Evolutionary conservation across 1,140 invertebrate species (phyloP).

Genomic region (Belonocnema kinseyi): DNA sequence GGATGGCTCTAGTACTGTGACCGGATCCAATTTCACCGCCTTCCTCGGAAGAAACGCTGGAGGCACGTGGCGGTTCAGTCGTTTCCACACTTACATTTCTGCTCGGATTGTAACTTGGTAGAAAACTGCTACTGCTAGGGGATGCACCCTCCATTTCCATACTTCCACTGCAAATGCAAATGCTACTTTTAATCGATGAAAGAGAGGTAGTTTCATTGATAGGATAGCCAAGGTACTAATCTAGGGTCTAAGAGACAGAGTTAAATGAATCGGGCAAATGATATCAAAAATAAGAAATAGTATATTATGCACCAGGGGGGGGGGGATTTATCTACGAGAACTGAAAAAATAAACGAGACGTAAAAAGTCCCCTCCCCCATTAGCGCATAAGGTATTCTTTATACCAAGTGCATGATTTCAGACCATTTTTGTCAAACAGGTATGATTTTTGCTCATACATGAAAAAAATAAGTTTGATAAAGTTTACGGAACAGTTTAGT

Average conservation of each 20-base stretch:
- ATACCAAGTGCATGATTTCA: too few relatives aligned
- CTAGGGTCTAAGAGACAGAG: not conserved
- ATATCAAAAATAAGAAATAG: too few relatives aligned
- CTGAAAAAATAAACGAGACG: too few relatives aligned
- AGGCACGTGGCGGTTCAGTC: slow-evolving; percentile 75
- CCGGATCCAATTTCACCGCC: slow-evolving; percentile 66
- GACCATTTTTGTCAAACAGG: too few relatives aligned
- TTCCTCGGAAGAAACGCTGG: slow-evolving; percentile 79
- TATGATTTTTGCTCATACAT: too few relatives aligned
- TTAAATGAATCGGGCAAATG: not conserved
- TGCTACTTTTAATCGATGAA: not conserved
- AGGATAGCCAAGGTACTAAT: not conserved
- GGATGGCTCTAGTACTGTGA: slow-evolving; percentile 68
- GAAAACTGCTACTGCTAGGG: slow-evolving; percentile 72
- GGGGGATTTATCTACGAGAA: too few relatives aligned
- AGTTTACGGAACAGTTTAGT: too few relatives aligned
- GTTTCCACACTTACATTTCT: slow-evolving; percentile 78
- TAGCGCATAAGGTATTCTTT: too few relatives aligned
- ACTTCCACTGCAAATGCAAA: slow-evolving; percentile 78
- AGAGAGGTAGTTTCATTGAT: not conserved
- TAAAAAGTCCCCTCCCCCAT: too few relatives aligned
- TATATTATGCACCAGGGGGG: too few relatives aligned
- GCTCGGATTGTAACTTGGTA: slow-evolving; percentile 73
- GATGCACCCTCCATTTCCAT: slow-evolving; percentile 83
- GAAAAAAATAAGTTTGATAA: too few relatives aligned